Base-by-base conservation (phyloP, 2,888 invertebrate genomes). In the Eulithis prunata region DNA sequence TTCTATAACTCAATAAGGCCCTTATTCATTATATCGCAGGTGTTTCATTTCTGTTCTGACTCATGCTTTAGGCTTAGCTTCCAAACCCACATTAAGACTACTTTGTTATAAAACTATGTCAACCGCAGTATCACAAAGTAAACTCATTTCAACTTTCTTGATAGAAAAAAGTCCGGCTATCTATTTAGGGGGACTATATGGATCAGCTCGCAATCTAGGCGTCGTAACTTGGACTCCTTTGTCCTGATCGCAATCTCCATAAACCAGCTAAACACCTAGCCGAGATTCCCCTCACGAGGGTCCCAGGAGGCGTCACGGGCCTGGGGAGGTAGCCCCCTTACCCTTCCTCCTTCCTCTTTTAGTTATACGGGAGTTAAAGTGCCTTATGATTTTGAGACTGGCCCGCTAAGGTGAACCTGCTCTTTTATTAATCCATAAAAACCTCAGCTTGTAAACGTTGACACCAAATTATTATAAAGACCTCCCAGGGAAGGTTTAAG, bases 211-310 rank as follows among this genome's bases (percentile, higher is more conserved):
- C 88, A 87, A 90, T 87, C 86, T 85, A 88, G 85, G 81, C 84
- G 80, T 80, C 85, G 88, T 87, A 87, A 88, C 84, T 87, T 76
- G 88, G 87, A 87, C 86, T 89, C 86, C 89, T 89, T 90, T 90
- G 90, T 90, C 88, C 90, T 86, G 89, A 87, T 90, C 85, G 90
- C 90, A 91, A 91, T 91, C 91, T 91, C 89, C 90, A 90, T 91
- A 91, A 91, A 90, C 88, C 90, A 88, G 90, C 89, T 90, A 90
- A 91, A 91, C 90, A 90, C 89, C 91, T 90, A 84, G 85, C 86
- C 83, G 86, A 85, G 89, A 85, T 85, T 85, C 86, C 80, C 84
- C 86, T 82, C 84, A 78, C 84, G 80, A 57, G 71, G 64, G 69
- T 75, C 76, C 76, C 73, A 76, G 78, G 75, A 75, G 74, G 64